Evolutionary conservation across 2,888 invertebrate species (phyloP), one percentile per base, ranked within the genome.

Genomic region (Xanthorhoe designata): DNA sequence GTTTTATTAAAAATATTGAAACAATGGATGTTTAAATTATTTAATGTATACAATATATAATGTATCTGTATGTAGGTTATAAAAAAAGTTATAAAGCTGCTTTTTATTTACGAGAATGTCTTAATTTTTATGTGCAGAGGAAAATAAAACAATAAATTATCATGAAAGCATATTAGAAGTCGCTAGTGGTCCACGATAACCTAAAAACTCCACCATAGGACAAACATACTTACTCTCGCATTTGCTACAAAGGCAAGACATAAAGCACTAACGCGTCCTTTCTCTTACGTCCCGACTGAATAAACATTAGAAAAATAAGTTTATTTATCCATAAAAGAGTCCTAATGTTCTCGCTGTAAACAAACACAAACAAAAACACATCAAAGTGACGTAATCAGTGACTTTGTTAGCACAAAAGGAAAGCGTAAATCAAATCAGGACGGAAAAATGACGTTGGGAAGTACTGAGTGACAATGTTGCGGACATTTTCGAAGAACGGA

Each of bases 351-450:
- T 47, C 47, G 49, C 19, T 7, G 17, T 45, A 61, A 32, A 32
- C 32, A 17, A 6, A 59, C 15, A 42, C 32, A 51, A 59, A 66
- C 66, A 66, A 66, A 58, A 54, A 49, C 10, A 29, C 45, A 54
- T 66, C 58, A 59, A 66, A 62, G 54, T 47, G 13, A 67, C 13
- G 29, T 29, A 60, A 63, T 63, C 47, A 66, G 17, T 15, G 13
- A 67, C 59, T 52, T 63, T 67, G 63, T 67, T 58, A n/a, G 8
- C 29, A 60, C 56, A 63, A 60, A 63, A 52, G 47, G 53, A 62
- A 51, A 6, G 19, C 13, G 35, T 50, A 60, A 60, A 56, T 56
- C 54, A 54, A 64, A 59, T 59, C 47, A 54, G 17, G 15, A 19
- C 32, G 17, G 45, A 32, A 45, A 57, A 57, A 45, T 29, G 32